These are phyloP conservation scores for Sylvia atricapilla DNA, from an alignment of 2,113 vertebrate genomes.

Conservation along the genomic window DNA sequence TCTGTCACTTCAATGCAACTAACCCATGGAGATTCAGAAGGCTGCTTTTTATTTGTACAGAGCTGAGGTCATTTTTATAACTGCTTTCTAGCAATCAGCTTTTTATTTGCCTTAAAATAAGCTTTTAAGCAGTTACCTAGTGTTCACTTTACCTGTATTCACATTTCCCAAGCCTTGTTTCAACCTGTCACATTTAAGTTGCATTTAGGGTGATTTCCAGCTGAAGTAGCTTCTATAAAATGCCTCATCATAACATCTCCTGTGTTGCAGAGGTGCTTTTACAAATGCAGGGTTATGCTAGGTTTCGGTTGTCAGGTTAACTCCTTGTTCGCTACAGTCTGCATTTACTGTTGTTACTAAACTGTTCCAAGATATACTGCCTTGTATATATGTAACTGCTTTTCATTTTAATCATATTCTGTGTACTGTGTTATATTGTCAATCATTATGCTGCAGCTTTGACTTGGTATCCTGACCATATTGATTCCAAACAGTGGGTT, in stretches of 20 bases:
- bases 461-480: conserved; percentile 66
- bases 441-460: conserved; percentile 48
- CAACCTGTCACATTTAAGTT: conserved; percentile 22
- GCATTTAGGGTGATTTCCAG: conserved; percentile 40
- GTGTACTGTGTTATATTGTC: conserved; percentile 48
- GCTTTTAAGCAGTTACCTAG: conserved; percentile 71
- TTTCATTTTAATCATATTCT: conserved; percentile 58
- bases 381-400: conserved; percentile 53
- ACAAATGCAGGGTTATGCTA: conserved; percentile 46
- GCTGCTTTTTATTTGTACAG: conserved; percentile 66
- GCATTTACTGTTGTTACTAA: conserved; percentile 55
- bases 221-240: conserved; percentile 52
- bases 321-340: conserved; percentile 46
- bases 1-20: conserved; percentile 39
- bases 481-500: conserved; percentile 31
- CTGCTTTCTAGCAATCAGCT: conserved; percentile 76
- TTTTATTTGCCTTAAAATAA: conserved; percentile 83
- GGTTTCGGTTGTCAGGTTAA: conserved; percentile 64
- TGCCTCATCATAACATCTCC: conserved; percentile 46
- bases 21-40: conserved; percentile 20
- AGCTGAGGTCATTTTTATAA: conserved; percentile 67
- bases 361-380: conserved; percentile 51
- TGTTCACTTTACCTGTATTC: conserved; percentile 53
- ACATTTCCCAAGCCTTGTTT: conserved; percentile 49
- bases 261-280: conserved; percentile 54